These are phyloP conservation scores for Mimachlamys varia DNA, from an alignment of 2,888 invertebrate species.

Conservation along the genomic window DNA sequence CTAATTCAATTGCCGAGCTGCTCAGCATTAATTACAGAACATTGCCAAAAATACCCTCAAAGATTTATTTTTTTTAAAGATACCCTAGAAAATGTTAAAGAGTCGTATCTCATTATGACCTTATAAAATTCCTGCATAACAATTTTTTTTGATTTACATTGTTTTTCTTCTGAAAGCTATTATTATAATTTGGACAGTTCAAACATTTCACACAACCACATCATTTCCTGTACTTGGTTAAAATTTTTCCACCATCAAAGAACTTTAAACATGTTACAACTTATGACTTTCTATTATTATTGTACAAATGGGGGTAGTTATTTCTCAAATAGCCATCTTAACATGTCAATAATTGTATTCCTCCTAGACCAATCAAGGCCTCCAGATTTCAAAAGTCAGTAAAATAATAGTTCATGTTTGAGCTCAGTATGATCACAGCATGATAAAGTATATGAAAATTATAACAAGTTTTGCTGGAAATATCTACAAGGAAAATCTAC, in stretches of 20 bases:
- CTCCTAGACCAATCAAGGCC: not conserved
- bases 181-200: not conserved
- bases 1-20: not conserved
- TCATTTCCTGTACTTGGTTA: not conserved
- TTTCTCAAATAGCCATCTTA: not conserved
- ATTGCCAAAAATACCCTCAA: not conserved
- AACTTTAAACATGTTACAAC: not conserved
- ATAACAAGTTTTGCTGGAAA: not conserved
- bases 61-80: not conserved
- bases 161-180: too few relatives aligned
- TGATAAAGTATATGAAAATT: not conserved
- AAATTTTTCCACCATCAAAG: not conserved
- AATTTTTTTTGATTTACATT: too few relatives aligned
- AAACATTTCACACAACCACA: not conserved
- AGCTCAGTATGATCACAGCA: not conserved
- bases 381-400: not conserved
- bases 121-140: too few relatives aligned
- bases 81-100: too few relatives aligned
- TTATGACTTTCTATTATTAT: not conserved
- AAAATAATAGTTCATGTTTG: not conserved
- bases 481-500: not conserved
- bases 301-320: not conserved
- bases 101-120: too few relatives aligned
- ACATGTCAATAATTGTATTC: not conserved
- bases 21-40: not conserved